Evolutionary conservation across 2,113 vertebrate species (phyloP).

Genomic region (Steatornis caripensis): DNA sequence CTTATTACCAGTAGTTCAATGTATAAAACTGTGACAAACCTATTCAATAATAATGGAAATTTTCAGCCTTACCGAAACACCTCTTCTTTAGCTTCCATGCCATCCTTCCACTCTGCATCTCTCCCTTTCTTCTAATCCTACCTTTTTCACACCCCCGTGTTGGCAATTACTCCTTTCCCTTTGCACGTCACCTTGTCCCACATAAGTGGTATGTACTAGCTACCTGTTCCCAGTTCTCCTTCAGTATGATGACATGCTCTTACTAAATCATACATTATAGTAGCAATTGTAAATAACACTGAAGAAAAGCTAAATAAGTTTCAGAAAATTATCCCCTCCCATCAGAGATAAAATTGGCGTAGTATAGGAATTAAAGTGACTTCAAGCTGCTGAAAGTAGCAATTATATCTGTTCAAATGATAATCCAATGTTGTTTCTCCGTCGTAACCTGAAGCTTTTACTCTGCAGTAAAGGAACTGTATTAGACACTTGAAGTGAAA

Average conservation of each 20-base stretch:
- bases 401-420: constrained; percentile 31
- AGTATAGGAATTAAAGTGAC: not conserved
- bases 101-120: not conserved
- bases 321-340: not conserved
- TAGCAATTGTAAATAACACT: not conserved
- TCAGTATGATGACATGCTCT: not conserved
- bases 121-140: not conserved
- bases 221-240: not conserved
- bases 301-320: not conserved
- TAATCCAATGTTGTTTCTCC: not conserved
- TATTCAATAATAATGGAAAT: not conserved
- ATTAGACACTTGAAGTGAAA: not conserved
- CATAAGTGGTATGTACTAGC: not conserved
- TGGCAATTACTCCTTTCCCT: not conserved
- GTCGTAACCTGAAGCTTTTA: constrained; percentile 7
- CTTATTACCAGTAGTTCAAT: not conserved
- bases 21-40: not conserved
- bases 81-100: not conserved
- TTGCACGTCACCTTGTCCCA: not conserved
- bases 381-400: constrained; percentile 13
- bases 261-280: not conserved
- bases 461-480: not conserved
- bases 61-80: not conserved
- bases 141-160: not conserved
- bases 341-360: not conserved